Conservation (phyloP, 2,797 vertebrate genomes). For the Discoglossus pictus region DNA sequence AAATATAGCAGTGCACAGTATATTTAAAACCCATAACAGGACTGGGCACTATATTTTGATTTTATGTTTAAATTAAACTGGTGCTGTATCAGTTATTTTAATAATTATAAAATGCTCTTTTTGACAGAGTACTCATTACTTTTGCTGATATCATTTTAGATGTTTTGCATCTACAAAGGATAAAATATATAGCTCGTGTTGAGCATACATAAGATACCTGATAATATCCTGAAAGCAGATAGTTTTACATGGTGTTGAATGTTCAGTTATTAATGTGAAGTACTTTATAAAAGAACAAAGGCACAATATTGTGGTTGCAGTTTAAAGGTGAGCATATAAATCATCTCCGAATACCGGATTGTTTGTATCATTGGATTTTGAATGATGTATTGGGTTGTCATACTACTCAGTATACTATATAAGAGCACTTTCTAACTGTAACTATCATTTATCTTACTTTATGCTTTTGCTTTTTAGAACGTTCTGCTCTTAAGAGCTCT, state of each 20-base stretch:
- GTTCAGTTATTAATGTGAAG: conserved; percentile 27
- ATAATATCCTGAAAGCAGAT: no score
- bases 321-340: conserved; percentile 44
- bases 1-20: no score
- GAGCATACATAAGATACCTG: no score
- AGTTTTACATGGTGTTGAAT: conserved; percentile 7
- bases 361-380: conserved; percentile 44
- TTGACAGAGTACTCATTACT: no score
- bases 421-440: conserved; percentile 21
- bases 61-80: no score
- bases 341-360: conserved; percentile 43
- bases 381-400: conserved; percentile 50
- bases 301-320: conserved; percentile 4
- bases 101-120: no score
- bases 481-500: not conserved
- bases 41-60: no score
- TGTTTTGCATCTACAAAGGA: no score
- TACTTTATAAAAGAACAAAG: conserved; percentile 23
- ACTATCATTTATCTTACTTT: conserved; percentile 11
- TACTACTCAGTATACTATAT: conserved; percentile 2
- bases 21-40: no score
- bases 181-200: no score
- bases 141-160: no score
- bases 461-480: not conserved
- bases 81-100: no score